These are phyloP conservation scores for Brachypterus glaber DNA, from an alignment of 2,888 invertebrate genomes.

Conservation along the genomic window DNA sequence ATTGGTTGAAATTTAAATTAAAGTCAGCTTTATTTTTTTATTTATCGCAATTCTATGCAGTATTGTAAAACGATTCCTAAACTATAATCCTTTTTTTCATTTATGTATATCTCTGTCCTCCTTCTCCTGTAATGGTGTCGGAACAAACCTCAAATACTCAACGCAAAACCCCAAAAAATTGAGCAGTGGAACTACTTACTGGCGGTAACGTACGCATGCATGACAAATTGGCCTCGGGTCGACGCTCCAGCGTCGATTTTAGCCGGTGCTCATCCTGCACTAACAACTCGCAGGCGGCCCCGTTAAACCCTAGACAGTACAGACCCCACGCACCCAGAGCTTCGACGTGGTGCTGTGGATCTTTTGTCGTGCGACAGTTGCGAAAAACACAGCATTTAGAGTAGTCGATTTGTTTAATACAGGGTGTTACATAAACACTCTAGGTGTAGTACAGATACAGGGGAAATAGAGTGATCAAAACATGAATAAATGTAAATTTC, in stretches of 20 bases:
- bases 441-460: no score
- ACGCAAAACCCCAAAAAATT: neutral
- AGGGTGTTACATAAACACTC: no score
- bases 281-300: constrained; percentile 22
- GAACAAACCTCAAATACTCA: neutral
- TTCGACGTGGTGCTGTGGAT: constrained; percentile 70
- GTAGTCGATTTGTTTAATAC: constrained; percentile 38
- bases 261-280: constrained; percentile 29
- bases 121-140: constrained; percentile 26
- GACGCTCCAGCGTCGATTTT: constrained; percentile 36
- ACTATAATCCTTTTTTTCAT: constrained; percentile 39
- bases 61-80: no score
- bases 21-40: no score
- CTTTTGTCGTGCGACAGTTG: constrained; percentile 65
- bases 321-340: constrained; percentile 48
- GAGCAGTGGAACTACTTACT: constrained; percentile 57
- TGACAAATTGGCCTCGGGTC: constrained; percentile 41
- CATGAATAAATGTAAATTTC: no score
- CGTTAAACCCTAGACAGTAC: constrained; percentile 35
- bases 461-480: no score
- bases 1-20: no score
- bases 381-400: constrained; percentile 67
- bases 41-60: no score
- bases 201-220: constrained; percentile 63
- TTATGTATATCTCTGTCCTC: constrained; percentile 36